These are phyloP conservation scores for Ephestia elutella DNA, from an alignment of 1,140 invertebrate species.

Conservation along the genomic window DNA sequence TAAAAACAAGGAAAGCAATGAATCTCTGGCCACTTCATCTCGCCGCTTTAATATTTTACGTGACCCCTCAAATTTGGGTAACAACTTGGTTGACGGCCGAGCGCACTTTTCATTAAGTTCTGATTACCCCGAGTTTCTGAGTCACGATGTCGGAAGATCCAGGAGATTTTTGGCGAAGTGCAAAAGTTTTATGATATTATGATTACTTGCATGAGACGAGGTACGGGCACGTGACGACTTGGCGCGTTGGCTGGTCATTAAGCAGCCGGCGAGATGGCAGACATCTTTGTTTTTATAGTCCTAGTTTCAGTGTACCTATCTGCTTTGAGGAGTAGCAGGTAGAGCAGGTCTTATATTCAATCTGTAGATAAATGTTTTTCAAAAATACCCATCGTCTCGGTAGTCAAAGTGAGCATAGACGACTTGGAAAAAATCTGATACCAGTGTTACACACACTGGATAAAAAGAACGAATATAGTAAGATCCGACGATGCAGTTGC, in stretches of 20 bases:
- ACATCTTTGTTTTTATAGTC: constrained; percentile 14
- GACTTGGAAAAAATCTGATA: too few species aligned
- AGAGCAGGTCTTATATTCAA: background rate
- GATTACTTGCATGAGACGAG: constrained; percentile 58
- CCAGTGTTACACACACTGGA: too few species aligned
- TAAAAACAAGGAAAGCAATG: constrained; percentile 72
- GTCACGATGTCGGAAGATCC: constrained; percentile 51
- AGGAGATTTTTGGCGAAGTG: constrained; percentile 61
- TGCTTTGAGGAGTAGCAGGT: background rate
- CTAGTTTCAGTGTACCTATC: background rate
- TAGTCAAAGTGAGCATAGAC: too few species aligned
- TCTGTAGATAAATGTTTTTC: background rate
- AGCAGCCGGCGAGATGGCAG: constrained; percentile 13
- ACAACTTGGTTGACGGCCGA: constrained; percentile 43
- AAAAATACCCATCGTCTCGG: too few species aligned
- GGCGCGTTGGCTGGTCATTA: constrained; percentile 13
- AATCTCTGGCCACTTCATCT: constrained; percentile 71
- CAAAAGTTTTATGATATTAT: constrained; percentile 72
- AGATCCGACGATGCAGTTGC: too few species aligned
- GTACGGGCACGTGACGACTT: constrained; percentile 32
- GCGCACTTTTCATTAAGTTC: constrained; percentile 71
- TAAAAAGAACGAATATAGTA: too few species aligned
- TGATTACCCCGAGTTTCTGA: constrained; percentile 63
- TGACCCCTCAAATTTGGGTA: constrained; percentile 71
- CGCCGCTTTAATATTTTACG: constrained; percentile 73